Base-by-base conservation (phyloP, 1,140 invertebrate species). In the Teleopsis dalmanni region DNA sequence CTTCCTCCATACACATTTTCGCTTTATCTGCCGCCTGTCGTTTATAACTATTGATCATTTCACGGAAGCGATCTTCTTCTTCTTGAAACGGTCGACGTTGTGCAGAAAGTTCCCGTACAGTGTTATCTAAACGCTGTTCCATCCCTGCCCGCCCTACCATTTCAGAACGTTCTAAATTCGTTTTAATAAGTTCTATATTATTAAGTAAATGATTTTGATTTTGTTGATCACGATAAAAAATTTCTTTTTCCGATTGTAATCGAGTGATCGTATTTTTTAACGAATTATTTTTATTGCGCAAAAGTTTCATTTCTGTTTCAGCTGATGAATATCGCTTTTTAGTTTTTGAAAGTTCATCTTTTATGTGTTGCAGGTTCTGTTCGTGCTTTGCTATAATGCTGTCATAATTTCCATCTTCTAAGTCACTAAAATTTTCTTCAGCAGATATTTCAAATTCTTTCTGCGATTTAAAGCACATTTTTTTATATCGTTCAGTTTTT, bases 401-500 rank as follows among this genome's bases (percentile, higher is more conserved):
- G 56, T 78, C 85, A 49, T 88, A 89, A 45, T 83, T 85, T 58
- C 83, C 44, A 31, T 47, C 36, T n/a, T 53, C 53, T 37, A 26
- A 47, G 18, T 37, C 40, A 19, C 33, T 48, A 0, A 36, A 21
- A 19, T 48, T 38, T 34, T 36, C 25, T 6, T 44, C 34, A 10
- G n/a, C n/a, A 9, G 36, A 31, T 21, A 34, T 34, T 21, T 43
- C 47, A 37, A 52, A 22, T 27, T 48, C 47, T 63, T 79, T 81
- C 54, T 81, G 75, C 38, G 76, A 75, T 52, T 90, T 83, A 52
- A 84, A 81, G 54, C 88, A 84, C 59, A 94, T 75, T 55, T 83
- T 84, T 63, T 87, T 84, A 66, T 92, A 95, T 79, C 91, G 88
- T 57, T 95, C 91, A 47, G 89, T 76, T 69, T 95, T 91, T 52